A percentile compares a stretch with the other conserved stretches of the same genome.
These are phyloP conservation scores for Xanthia icteritia DNA, from an alignment of 2,888 invertebrate genomes.

Conservation along the genomic window DNA sequence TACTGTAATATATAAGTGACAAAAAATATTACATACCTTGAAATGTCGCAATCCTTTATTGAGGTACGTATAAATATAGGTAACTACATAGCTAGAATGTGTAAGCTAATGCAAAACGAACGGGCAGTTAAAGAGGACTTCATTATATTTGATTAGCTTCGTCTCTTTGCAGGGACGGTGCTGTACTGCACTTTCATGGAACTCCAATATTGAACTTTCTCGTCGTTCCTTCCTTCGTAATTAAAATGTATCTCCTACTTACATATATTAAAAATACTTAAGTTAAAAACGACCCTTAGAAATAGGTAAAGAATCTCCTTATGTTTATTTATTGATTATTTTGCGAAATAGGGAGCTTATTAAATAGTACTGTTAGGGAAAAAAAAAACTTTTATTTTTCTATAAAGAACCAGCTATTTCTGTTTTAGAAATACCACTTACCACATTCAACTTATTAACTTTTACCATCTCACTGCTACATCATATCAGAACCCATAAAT, in stretches of 20 bases:
- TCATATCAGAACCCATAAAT: slow-evolving; percentile 41
- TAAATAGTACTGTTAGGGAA: too few species aligned
- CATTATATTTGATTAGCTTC: not conserved
- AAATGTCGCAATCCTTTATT: not conserved
- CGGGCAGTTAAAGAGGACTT: not conserved
- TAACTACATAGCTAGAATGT: not conserved
- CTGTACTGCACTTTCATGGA: slow-evolving; percentile 1
- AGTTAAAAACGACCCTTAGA: not conserved
- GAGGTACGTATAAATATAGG: not conserved
- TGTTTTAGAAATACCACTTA: not conserved
- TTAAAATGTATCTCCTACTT: not conserved
- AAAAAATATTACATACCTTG: not conserved
- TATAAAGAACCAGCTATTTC: not conserved
- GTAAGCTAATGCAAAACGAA: not conserved
- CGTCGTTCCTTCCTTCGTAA: not conserved
- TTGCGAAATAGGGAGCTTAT: not conserved
- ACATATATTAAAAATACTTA: not conserved
- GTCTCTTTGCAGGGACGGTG: not conserved
- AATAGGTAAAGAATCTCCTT: not conserved
- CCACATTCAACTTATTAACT: not conserved
- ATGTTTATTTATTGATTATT: not conserved
- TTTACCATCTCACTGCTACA: not conserved
- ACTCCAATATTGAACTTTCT: slow-evolving; percentile 1
- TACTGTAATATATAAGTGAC: not conserved
- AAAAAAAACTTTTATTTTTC: not conserved